Base-by-base conservation (phyloP, 2,113 vertebrate species). In the Fregetta grallaria region DNA sequence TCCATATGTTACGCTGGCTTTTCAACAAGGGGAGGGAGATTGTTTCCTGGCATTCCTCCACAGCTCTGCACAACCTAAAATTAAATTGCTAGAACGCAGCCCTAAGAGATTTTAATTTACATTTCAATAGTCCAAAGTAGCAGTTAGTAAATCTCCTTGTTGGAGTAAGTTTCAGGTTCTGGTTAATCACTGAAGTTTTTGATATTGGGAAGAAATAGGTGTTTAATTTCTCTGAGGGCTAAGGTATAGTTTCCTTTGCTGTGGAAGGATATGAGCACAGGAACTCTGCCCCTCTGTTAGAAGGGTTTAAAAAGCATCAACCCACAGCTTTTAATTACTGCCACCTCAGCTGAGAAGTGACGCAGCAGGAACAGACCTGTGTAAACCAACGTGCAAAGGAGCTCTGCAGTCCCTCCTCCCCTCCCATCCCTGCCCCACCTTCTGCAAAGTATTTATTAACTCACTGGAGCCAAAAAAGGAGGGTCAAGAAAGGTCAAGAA, bases 21-120 rank as follows among this genome's bases (percentile, higher is more conserved):
- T 85, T 79, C 67, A 55, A 3, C 44, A 49, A 66, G 66, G 18
- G 25, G 20, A 82, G 30, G 58, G 62, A 76, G 66, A 44, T 52
- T 50, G 36, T 90, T 95, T 75, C n/a, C 74, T 90, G 95, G 88
- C 71, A 83, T 82, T 88, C 16, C 49, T 93, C 90, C 95, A 94
- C 56, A 55, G 15, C 66, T 87, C 38, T 50, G n/a, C 77, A 66
- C 73, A 65, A 30, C 34, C 82, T 82, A 47, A 78, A 96, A 93
- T 92, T 86, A 95, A 92, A 96, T 85, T 74, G 77, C 77, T 90
- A 66, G 29, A 92, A 38, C 5, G 18, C 25, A 90, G 32, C 42
- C 79, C 30, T 87, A 27, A 63, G 88, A 95, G 45, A 73, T 76
- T 94, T 94, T 82, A 76, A 95, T 95, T 96, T 97, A 62, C 67